Percentiles rank a stretch among this genome's conserved stretches.
phyloP scores from a whole-genome alignment of 2,888 invertebrate species.

The Cheilosia urbana region DNA sequence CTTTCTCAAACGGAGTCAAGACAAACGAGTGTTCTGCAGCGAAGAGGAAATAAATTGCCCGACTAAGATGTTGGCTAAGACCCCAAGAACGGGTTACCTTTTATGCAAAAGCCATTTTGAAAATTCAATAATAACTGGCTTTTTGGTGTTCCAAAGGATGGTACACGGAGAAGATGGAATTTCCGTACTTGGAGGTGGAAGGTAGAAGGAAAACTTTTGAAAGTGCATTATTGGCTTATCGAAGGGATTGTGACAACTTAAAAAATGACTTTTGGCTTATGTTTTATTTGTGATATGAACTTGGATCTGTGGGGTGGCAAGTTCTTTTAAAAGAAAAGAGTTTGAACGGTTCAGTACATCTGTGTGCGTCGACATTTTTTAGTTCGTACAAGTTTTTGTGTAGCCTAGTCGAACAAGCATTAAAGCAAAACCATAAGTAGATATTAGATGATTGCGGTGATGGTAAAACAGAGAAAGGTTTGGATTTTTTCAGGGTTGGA shows the following conservation, averaged over 20 bases:
- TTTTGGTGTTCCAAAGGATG: neutral
- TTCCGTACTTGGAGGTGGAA: neutral
- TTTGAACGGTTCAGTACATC: no score
- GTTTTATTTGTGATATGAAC: no score
- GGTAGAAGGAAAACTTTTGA: neutral
- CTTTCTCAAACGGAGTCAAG: slow-evolving; percentile 39
- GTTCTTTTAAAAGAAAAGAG: no score
- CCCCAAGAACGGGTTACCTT: slow-evolving; percentile 16
- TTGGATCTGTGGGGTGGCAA: no score
- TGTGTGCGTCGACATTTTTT: no score
- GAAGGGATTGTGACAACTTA: neutral
- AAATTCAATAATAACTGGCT: slow-evolving; percentile 30
- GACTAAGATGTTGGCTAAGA: slow-evolving; percentile 45
- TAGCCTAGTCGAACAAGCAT: no score
- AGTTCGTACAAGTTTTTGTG: no score
- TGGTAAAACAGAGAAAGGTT: no score
- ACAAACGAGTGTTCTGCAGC: neutral
- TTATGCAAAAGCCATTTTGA: slow-evolving; percentile 14
- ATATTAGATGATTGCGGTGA: no score
- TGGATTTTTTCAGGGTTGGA: no score
- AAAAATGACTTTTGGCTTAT: no score
- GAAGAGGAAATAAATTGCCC: slow-evolving; percentile 11
- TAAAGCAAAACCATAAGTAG: no score
- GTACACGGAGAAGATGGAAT: slow-evolving; percentile 1
- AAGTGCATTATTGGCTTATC: neutral